Evolutionary conservation across 2,113 vertebrate species (phyloP), one percentile per base, ranked within the genome.

Genomic region (Mormoops blainvillei): DNA sequence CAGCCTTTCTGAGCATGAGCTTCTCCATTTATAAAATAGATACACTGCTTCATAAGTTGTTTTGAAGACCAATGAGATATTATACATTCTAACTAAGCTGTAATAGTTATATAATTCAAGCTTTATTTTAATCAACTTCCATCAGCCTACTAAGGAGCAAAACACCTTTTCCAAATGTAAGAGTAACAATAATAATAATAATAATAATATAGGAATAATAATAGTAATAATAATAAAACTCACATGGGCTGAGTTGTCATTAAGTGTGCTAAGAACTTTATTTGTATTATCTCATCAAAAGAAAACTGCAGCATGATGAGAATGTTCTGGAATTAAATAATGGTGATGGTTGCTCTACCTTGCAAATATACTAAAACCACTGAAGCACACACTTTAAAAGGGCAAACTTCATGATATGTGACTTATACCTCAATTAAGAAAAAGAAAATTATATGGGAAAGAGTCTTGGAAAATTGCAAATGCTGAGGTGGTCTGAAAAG

Each of bases 311-410:
- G 2, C 2, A 1, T 61, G 58, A 94, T 86, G 76, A 45, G 87
- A 95, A 73, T 50, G 24, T 83, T 50, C 48, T 94, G 70, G n/a
- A 93, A 78, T 80, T 88, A 78, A 94, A 68, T 52, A 82, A 9
- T 63, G 26, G 12, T 58, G 18, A 54, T 36, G 8, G 16, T 95
- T 58, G 9, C 11, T 73, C 24, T 50, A 41, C 36, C 28, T 95
- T 33, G 22, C 45, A 33, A 85, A 56, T 74, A 38, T n/a, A 41
- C 13, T 67, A 45, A 86, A 87, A 81, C 28, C 61, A 82, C n/a
- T 74, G 41, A 67, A 33, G 12, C 8, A 5, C 48, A n/a, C 15
- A 61, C 33, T 89, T 94, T 33, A 87, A 83, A 82, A 63, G 43
- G 20, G 28, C 15, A 63, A 7, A 54, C 74, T 89, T 83, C 80